Evolutionary conservation across 2,113 vertebrate genomes (phyloP).

Genomic region (Zeus faber): DNA sequence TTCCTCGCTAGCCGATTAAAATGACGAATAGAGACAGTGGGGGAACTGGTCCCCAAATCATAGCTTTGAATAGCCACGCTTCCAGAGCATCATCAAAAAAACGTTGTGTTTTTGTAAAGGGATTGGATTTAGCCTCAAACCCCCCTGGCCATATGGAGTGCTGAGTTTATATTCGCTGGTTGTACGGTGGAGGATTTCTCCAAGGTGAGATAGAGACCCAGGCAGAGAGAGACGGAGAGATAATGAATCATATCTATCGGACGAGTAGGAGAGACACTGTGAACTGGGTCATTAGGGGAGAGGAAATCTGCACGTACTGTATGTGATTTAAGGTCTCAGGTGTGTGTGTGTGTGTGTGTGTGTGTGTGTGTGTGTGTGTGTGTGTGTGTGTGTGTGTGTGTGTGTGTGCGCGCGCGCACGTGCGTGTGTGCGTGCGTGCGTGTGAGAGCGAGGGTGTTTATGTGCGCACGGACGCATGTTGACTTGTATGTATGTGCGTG

Average conservation of each 20-base stretch:
- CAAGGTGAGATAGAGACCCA: constrained; percentile 29
- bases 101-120: too few species aligned
- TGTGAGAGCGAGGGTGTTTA: too few species aligned
- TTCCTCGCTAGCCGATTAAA: too few species aligned
- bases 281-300: constrained; percentile 33
- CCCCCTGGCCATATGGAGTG: background rate
- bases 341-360: constrained; percentile 37
- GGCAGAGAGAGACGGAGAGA: constrained; percentile 13
- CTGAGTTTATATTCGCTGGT: background rate
- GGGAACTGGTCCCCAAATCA: too few species aligned
- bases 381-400: too few species aligned
- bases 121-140: background rate
- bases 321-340: constrained; percentile 22
- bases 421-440: constrained; percentile 16
- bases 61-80: too few species aligned
- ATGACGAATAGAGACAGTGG: too few species aligned
- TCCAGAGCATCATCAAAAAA: too few species aligned
- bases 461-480: constrained; percentile 10
- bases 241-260: background rate
- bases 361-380: too few species aligned
- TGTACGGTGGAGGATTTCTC: constrained; percentile 9
- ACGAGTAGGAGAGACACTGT: background rate
- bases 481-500: background rate
- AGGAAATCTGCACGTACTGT: too few species aligned
- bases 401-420: too few species aligned